These are phyloP conservation scores for Gasterosteus aculeatus DNA, from an alignment of 2,113 vertebrate genomes.

Conservation along the genomic window DNA sequence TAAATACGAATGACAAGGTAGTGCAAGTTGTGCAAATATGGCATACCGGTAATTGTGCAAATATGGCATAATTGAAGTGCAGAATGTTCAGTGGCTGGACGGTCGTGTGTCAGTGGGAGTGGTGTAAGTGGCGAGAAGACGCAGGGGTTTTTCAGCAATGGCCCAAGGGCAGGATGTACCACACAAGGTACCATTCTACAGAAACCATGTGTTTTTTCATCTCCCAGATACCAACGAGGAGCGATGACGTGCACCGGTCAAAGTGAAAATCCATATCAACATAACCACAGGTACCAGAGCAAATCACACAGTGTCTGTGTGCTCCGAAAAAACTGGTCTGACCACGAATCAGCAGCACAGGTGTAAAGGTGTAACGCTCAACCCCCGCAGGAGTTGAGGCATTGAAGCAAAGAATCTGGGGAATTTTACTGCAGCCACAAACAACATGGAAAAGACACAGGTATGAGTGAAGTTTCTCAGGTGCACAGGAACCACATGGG, in stretches of 20 bases:
- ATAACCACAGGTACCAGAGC: constrained; percentile 47
- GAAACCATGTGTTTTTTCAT: constrained; percentile 43
- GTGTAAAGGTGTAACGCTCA: not conserved
- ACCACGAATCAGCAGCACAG: constrained; percentile 35
- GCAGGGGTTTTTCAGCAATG: not conserved
- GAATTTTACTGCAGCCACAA: constrained; percentile 35
- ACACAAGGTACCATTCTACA: constrained; percentile 14
- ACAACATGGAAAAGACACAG: not conserved
- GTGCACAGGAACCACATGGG: constrained; percentile 24
- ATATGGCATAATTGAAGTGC: too few relatives aligned
- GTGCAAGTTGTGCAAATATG: too few relatives aligned
- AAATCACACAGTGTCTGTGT: constrained; percentile 10
- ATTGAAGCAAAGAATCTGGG: constrained; percentile 4
- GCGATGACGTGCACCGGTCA: constrained; percentile 3
- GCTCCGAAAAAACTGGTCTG: constrained; percentile 6
- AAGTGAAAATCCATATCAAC: constrained; percentile 53
- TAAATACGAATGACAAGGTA: too few relatives aligned
- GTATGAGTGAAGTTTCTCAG: constrained; percentile 36
- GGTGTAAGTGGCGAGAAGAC: not conserved
- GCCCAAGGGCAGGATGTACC: constrained; percentile 22
- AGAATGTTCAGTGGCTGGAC: too few relatives aligned
- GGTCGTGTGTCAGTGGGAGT: too few relatives aligned
- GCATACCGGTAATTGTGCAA: too few relatives aligned
- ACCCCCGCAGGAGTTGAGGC: constrained; percentile 17
- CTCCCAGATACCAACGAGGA: constrained; percentile 1